Conservation (phyloP, 2,888 invertebrate genomes). For the Celastrina argiolus region DNA sequence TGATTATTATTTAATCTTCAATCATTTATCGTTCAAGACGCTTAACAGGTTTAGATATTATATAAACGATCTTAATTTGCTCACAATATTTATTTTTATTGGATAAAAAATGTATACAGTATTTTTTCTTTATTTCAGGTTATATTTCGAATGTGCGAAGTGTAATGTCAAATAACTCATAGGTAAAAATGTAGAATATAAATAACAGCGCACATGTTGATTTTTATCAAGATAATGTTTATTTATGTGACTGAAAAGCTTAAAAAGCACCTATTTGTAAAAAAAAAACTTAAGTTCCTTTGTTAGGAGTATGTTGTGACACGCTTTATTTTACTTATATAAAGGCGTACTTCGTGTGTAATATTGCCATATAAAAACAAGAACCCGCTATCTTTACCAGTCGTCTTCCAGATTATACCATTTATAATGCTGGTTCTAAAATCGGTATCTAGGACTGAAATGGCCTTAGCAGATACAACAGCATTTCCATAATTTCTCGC, state of each 20-base stretch:
- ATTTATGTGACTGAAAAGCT: not conserved
- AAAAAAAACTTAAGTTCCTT: not conserved
- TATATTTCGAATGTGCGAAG: not conserved
- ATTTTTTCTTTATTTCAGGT: not conserved
- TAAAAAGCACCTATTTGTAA: not conserved
- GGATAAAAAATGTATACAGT: not conserved
- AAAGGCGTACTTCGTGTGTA: not conserved
- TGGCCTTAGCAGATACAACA: constrained; percentile 29
- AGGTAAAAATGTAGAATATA: not conserved
- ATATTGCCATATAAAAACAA: constrained; percentile 6
- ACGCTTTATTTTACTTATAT: not conserved
- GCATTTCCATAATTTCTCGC: constrained; percentile 46
- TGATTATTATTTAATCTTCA: constrained; percentile 75
- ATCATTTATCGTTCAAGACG: constrained; percentile 68
- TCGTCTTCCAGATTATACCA: not conserved
- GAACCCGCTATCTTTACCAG: not conserved
- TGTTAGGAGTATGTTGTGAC: not conserved
- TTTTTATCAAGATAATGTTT: not conserved
- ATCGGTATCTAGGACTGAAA: constrained; percentile 30
- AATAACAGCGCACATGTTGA: not conserved
- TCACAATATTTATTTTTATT: constrained; percentile 25
- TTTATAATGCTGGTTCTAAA: constrained; percentile 21
- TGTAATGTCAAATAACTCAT: not conserved
- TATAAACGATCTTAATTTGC: constrained; percentile 38
- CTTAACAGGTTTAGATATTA: constrained; percentile 58